Evolutionary conservation across 2,113 vertebrate genomes (phyloP).

Genomic region (Pseudorhombus dupliciocellatus): DNA sequence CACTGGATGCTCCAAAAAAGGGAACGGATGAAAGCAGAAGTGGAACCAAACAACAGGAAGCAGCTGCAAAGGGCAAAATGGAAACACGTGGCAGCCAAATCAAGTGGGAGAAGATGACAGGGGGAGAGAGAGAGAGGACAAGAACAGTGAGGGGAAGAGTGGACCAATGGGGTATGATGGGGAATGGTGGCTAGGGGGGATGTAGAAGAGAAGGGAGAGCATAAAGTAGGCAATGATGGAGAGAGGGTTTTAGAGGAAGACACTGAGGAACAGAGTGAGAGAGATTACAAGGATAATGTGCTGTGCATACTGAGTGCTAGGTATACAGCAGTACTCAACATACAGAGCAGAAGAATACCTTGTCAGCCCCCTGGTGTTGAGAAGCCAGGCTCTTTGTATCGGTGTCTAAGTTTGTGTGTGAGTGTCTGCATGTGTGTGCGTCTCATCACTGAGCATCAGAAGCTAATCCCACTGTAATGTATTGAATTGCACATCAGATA

Average conservation of each 20-base stretch:
- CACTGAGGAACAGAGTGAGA: conserved; percentile 32
- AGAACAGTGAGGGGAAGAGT: not conserved
- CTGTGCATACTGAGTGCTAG: conserved; percentile 63
- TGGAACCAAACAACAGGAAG: not conserved
- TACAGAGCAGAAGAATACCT: conserved; percentile 53
- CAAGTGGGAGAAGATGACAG: conserved; percentile 12
- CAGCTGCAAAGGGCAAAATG: conserved; percentile 5
- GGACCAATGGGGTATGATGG: not conserved
- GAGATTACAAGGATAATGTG: conserved; percentile 56
- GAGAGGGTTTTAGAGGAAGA: conserved; percentile 35
- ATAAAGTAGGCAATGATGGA: conserved; percentile 17
- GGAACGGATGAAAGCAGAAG: not conserved
- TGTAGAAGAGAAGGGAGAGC: conserved; percentile 1
- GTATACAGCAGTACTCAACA: conserved; percentile 58
- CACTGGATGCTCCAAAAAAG: not conserved
- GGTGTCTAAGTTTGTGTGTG: conserved; percentile 8
- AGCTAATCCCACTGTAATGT: conserved; percentile 58
- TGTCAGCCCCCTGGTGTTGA: conserved; percentile 55
- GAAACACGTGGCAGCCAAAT: conserved; percentile 13
- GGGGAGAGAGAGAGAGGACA: not conserved
- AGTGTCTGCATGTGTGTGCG: conserved; percentile 22
- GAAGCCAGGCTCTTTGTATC: conserved; percentile 35
- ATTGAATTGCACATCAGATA: conserved; percentile 54
- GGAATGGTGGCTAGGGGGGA: not conserved
- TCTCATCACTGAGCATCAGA: conserved; percentile 32